A percentile compares a stretch with the other conserved stretches of the same genome.
phyloP scores from a whole-genome alignment of 2,888 invertebrate species.

The Orchesellides sinensis region DNA sequence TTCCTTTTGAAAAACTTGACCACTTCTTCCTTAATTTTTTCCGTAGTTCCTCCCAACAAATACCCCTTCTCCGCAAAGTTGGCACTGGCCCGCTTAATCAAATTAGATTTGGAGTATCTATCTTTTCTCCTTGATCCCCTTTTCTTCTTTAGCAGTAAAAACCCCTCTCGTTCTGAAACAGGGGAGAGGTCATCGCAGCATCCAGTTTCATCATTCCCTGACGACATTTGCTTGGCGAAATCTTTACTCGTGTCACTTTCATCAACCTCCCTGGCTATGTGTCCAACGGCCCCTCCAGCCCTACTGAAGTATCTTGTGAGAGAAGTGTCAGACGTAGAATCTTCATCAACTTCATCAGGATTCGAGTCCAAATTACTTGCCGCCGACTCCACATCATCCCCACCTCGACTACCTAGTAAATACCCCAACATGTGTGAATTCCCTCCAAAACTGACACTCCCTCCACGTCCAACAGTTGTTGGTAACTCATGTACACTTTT shows the following conservation, averaged over 20 bases:
- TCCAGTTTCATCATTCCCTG: conserved; percentile 53
- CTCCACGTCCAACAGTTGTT: background rate
- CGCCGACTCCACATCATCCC: conserved; percentile 36
- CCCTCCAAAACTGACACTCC: background rate
- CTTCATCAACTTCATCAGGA: conserved; percentile 42
- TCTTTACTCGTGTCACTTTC: conserved; percentile 64
- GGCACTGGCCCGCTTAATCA: conserved; percentile 71
- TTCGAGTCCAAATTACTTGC: conserved; percentile 51
- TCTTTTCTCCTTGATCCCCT: conserved; percentile 72
- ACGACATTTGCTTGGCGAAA: conserved; percentile 39
- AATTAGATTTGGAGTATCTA: conserved; percentile 70
- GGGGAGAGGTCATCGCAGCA: conserved; percentile 58
- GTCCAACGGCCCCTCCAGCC: background rate
- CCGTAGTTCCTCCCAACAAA: conserved; percentile 58
- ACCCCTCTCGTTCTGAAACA: conserved; percentile 58
- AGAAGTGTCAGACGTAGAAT: conserved; percentile 52
- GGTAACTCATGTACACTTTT: conserved; percentile 50
- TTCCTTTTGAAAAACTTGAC: conserved; percentile 70
- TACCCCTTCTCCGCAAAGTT: conserved; percentile 53
- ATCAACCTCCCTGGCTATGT: background rate
- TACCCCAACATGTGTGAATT: background rate
- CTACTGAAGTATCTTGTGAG: conserved; percentile 22
- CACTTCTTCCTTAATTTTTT: conserved; percentile 68
- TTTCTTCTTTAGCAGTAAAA: conserved; percentile 60
- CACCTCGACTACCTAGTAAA: conserved; percentile 25